These are phyloP conservation scores for Triplophysa rosa DNA, from an alignment of 2,113 vertebrate genomes.

Conservation along the genomic window DNA sequence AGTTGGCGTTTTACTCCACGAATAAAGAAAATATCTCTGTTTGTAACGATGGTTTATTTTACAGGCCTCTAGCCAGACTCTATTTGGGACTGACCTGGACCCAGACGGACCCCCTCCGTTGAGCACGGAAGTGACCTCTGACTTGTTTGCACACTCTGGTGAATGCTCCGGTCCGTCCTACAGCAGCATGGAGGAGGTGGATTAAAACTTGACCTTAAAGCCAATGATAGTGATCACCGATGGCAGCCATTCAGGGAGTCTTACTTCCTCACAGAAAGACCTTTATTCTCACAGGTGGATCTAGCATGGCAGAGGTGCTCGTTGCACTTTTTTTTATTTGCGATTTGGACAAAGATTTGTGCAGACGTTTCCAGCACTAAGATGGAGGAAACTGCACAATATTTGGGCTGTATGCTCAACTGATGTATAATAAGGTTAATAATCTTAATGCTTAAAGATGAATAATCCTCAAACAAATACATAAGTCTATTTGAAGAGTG, in stretches of 20 bases:
- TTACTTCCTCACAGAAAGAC: slow-evolving; percentile 46
- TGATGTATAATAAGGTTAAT: neutral
- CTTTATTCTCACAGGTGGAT: slow-evolving; percentile 48
- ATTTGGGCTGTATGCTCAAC: neutral
- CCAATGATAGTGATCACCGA: slow-evolving; percentile 4
- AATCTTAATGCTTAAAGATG: neutral
- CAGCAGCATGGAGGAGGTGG: slow-evolving; percentile 99
- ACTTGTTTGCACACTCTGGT: slow-evolving; percentile 78
- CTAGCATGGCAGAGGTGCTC: slow-evolving; percentile 53
- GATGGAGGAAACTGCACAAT: neutral
- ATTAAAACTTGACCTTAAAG: slow-evolving; percentile 67
- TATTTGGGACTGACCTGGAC: slow-evolving; percentile 82
- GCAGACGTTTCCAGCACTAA: slow-evolving; percentile 11
- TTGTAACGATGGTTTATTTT: slow-evolving; percentile 80
- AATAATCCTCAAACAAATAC: neutral
- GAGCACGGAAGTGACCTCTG: slow-evolving; percentile 79
- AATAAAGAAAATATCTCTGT: neutral
- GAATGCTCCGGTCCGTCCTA: slow-evolving; percentile 86
- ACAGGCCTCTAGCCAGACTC: slow-evolving; percentile 86
- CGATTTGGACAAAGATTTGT: neutral
- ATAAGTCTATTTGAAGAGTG: neutral
- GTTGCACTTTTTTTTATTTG: slow-evolving; percentile 26
- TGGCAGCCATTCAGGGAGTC: slow-evolving; percentile 34
- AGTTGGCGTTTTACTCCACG: slow-evolving; percentile 6
- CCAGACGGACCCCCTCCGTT: slow-evolving; percentile 81